phyloP scores from a whole-genome alignment of 1,140 invertebrate genomes.

The Gonioctena quinquepunctata region DNA sequence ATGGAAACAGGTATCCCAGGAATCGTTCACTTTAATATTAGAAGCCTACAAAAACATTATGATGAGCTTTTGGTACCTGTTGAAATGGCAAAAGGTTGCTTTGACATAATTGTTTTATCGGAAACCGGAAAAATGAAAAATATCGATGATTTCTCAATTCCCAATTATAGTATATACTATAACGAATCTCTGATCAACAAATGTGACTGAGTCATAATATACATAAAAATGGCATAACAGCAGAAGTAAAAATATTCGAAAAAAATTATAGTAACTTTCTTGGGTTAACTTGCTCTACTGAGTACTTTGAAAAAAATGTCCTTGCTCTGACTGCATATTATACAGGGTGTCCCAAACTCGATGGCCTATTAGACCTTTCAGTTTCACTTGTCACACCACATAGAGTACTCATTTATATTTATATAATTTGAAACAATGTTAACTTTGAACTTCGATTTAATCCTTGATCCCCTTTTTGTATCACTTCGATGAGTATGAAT shows the following conservation, averaged over 20 bases:
- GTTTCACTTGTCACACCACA: no score
- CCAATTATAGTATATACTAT: slow-evolving; percentile 6
- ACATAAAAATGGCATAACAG: slow-evolving; percentile 6
- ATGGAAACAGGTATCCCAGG: not conserved
- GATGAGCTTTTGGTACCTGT: slow-evolving; percentile 3
- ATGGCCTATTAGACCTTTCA: no score
- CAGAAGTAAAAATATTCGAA: not conserved
- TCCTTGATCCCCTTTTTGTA: no score
- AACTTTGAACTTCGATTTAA: no score
- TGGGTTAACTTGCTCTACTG: not conserved
- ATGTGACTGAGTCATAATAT: slow-evolving; percentile 6
- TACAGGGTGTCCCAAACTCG: no score
- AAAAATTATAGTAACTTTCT: not conserved
- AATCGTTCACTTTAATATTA: slow-evolving; percentile 3
- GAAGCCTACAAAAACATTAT: slow-evolving; percentile 1
- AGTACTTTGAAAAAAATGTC: no score
- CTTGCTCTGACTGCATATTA: no score
- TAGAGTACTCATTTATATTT: no score
- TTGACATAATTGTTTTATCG: slow-evolving; percentile 7
- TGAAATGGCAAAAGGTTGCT: not conserved
- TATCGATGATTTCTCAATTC: not conserved
- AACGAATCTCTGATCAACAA: slow-evolving; percentile 10
- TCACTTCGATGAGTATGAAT: no score
- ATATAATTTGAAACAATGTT: no score
- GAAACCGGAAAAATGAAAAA: not conserved